phyloP scores from a whole-genome alignment of 1,140 invertebrate genomes.

The Cydia amplana region DNA sequence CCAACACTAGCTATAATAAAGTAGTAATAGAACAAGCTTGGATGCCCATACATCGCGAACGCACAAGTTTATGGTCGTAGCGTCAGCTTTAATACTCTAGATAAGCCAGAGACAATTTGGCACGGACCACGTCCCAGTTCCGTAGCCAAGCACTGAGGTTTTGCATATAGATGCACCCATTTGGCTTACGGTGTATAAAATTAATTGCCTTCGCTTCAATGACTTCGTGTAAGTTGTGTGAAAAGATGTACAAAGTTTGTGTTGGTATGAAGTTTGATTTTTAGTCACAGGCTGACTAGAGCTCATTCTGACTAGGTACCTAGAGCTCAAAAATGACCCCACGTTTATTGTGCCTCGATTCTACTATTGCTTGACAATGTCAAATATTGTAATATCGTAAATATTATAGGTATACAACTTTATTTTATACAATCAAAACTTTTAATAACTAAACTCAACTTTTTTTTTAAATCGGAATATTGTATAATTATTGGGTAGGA shows the following conservation, averaged over 20 bases:
- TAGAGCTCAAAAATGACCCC: no score
- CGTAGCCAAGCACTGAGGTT: constrained; percentile 71
- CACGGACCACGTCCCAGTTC: constrained; percentile 71
- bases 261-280: not conserved
- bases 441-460: no score
- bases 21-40: constrained; percentile 29
- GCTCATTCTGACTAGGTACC: no score
- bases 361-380: no score
- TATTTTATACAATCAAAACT: no score
- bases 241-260: not conserved
- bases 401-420: no score
- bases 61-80: constrained; percentile 69
- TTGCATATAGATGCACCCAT: constrained; percentile 77
- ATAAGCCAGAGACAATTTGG: constrained; percentile 78
- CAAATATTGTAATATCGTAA: no score
- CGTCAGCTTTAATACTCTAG: constrained; percentile 67
- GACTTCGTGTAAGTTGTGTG: constrained; percentile 45
- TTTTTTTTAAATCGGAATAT: no score
- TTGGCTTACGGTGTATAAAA: constrained; percentile 72
- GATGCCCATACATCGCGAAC: constrained; percentile 63
- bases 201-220: constrained; percentile 72
- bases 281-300: no score
- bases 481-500: no score
- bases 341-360: no score
- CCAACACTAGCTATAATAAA: constrained; percentile 30